Conservation (phyloP, 2,888 invertebrate genomes). For the Drosophila nigricruria region DNA sequence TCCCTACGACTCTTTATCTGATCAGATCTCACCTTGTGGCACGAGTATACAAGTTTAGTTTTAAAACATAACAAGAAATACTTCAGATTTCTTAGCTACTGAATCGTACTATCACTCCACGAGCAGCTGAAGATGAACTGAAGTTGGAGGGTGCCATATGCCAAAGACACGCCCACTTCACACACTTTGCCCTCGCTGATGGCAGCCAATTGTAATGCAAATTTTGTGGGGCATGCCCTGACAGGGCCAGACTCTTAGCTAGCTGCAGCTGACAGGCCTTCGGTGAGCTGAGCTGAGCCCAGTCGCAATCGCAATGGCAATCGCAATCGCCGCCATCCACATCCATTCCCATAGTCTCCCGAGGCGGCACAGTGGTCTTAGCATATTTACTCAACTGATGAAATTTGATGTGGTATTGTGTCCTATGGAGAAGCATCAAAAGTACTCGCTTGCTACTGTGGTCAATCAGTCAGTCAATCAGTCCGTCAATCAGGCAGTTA, state of each 20-base stretch:
- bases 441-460: background rate
- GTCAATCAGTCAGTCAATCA: no score
- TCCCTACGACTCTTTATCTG: no score
- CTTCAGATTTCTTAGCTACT: background rate
- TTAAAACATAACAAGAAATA: background rate
- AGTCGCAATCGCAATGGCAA: constrained; percentile 11
- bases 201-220: constrained; percentile 56
- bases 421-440: background rate
- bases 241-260: constrained; percentile 39
- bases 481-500: no score
- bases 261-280: constrained; percentile 65
- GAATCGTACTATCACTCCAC: background rate
- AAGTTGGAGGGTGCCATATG: constrained; percentile 38
- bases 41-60: no score
- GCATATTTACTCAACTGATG: background rate
- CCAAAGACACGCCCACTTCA: constrained; percentile 43
- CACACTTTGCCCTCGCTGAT: constrained; percentile 15
- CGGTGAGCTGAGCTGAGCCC: constrained; percentile 21
- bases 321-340: constrained; percentile 13
- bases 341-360: background rate
- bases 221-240: constrained; percentile 43
- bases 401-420: background rate
- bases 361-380: constrained; percentile 7
- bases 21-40: no score
- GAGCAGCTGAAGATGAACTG: background rate